Percentiles rank a stretch among this genome's conserved stretches.
Evolutionary conservation across 2,113 vertebrate genomes (phyloP).

Genomic region (Podiceps cristatus): DNA sequence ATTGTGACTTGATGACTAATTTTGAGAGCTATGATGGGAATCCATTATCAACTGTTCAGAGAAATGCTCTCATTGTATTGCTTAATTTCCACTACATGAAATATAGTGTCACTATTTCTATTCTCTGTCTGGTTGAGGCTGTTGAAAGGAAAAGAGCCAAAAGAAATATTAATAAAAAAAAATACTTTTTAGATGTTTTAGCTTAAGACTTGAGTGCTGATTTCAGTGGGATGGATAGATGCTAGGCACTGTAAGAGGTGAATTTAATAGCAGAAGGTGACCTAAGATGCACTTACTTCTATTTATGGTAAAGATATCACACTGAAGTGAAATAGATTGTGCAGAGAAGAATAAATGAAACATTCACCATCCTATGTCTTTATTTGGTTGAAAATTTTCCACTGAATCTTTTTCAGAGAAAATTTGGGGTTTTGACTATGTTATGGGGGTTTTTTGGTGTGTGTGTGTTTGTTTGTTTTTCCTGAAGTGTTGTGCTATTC

Average conservation of each 20-base stretch:
- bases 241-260: background rate
- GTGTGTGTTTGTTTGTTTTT: background rate
- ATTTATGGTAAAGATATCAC: background rate
- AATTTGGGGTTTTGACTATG: background rate
- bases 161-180: constrained; percentile 2
- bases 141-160: background rate
- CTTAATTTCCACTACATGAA: background rate
- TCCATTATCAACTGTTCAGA: constrained; percentile 7
- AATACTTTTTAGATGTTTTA: background rate
- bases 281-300: background rate
- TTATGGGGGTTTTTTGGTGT: too few relatives aligned
- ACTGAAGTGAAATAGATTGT: background rate
- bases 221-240: background rate
- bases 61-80: background rate
- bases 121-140: background rate
- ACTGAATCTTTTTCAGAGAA: background rate
- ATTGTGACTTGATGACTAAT: constrained; percentile 34
- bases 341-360: background rate
- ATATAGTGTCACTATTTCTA: background rate
- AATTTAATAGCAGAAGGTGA: constrained; percentile 8
- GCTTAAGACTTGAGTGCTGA: background rate
- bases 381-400: background rate
- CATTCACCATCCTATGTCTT: background rate
- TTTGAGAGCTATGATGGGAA: constrained; percentile 40
- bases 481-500: background rate